These are phyloP conservation scores for Synanthedon tipuliformis DNA, from an alignment of 2,888 invertebrate genomes.

Conservation along the genomic window DNA sequence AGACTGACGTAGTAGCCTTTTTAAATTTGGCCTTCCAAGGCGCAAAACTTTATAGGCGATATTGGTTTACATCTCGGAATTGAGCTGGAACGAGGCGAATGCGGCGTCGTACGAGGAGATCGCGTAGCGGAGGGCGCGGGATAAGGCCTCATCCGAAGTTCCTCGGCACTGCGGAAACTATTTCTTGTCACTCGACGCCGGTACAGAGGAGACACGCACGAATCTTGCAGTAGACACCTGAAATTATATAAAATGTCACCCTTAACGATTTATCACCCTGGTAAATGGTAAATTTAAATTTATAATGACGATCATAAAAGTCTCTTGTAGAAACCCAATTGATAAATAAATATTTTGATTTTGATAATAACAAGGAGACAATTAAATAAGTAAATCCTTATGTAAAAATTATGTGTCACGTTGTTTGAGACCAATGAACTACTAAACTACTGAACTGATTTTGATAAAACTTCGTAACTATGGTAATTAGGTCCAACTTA, in stretches of 20 bases:
- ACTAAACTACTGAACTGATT: too few species aligned
- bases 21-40: constrained; percentile 11
- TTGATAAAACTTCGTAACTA: too few species aligned
- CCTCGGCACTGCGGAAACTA: constrained; percentile 52
- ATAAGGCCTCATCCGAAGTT: constrained; percentile 46
- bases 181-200: constrained; percentile 39
- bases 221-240: constrained; percentile 56
- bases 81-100: constrained; percentile 37
- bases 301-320: too few species aligned
- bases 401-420: too few species aligned
- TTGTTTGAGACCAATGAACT: too few species aligned
- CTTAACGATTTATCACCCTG: too few species aligned
- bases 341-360: too few species aligned
- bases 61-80: constrained; percentile 31
- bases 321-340: too few species aligned
- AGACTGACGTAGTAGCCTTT: not conserved
- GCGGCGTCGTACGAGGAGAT: constrained; percentile 13
- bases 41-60: constrained; percentile 38
- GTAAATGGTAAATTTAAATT: too few species aligned
- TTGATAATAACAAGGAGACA: too few species aligned
- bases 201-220: constrained; percentile 42
- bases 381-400: too few species aligned
- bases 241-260: constrained; percentile 6
- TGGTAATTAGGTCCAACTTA: too few species aligned
- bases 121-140: constrained; percentile 13